Base-by-base conservation (phyloP, 1,140 invertebrate genomes). In the Heliothis subflexa region DNA sequence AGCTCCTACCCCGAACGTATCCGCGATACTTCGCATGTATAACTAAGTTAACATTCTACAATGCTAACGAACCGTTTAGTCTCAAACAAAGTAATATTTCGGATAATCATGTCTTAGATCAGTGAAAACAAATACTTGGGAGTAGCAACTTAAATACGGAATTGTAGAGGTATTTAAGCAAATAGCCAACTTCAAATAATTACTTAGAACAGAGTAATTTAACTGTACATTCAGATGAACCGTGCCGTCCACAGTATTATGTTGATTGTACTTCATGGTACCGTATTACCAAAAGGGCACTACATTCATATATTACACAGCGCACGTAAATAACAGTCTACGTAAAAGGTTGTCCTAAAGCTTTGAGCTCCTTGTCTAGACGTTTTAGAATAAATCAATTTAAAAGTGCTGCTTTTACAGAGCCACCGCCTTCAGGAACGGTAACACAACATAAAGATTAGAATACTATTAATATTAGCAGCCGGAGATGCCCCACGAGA, bases 381-480 rank as follows among this genome's bases (percentile, higher is more conserved):
- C 52, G 68, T 55, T 55, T 52, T 66, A 1, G 50, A 71, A 14
- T 28, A 71, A 40, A 55, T 71, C 68, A 55, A 40, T 71, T 40
- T 54, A 21, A 52, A 50, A 71, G 14, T 33, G 54, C 28, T 54
- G 68, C 52, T 52, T 25, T 28, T 21, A 52, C 66, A 50, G 18
- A 25, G 18, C 33, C 28, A 25, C 28, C 50, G 28, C 71, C 71
- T 74, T 49, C 55, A 5, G 50, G 9, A 66, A 21, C 45, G 62
- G 16, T 66, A 18, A 66, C 49, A 66, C 49, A 66, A 66, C 62
- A 71, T 16, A 52, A 71, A 71, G 68, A 71, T 71, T 71, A 55
- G 50, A 71, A 21, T 71, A 16, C 50, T 71, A 33, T 55, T 71
- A 55, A 71, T 71, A 71, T 55, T 28, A 52, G 14, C n/a, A 40